Conservation (phyloP, 2,797 vertebrate genomes). For the Sebastiscus albofasciatus region DNA sequence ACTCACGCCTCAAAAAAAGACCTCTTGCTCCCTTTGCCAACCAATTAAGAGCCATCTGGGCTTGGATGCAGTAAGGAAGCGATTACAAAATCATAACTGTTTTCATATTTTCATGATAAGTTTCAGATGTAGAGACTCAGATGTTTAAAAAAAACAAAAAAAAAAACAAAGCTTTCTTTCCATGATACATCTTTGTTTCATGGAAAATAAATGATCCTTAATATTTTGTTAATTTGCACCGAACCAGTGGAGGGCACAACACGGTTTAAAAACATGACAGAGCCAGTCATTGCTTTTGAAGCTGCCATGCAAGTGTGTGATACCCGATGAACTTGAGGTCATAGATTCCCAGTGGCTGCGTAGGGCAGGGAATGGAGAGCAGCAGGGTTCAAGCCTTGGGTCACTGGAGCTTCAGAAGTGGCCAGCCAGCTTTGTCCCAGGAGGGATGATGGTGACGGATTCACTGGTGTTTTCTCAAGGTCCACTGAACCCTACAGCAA, state of each 20-base stretch:
- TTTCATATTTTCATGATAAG: conserved; percentile 43
- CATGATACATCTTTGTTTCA: background rate
- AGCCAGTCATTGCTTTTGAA: conserved; percentile 68
- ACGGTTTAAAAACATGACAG: conserved; percentile 69
- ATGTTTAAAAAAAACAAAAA: conserved; percentile 8
- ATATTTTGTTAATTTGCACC: conserved; percentile 43
- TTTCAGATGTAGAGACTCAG: conserved; percentile 33
- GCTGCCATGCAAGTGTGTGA: conserved; percentile 74
- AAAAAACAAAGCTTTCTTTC: background rate
- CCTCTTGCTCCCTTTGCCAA: conserved; percentile 92
- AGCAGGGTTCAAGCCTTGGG: conserved; percentile 82
- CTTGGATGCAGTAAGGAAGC: conserved; percentile 79
- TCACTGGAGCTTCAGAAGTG: conserved; percentile 83
- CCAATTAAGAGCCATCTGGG: conserved; percentile 98
- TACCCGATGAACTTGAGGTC: conserved; percentile 78
- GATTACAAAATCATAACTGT: conserved; percentile 65
- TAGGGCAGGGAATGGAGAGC: conserved; percentile 78
- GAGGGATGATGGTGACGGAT: conserved; percentile 80
- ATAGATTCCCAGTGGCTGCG: conserved; percentile 79
- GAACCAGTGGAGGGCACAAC: conserved; percentile 43
- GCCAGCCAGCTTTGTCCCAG: conserved; percentile 80
- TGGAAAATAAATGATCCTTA: conserved; percentile 10
- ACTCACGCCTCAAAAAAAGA: conserved; percentile 92
- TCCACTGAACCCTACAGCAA: conserved; percentile 82
- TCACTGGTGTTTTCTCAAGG: conserved; percentile 84